Percentiles rank a stretch among this genome's conserved stretches.
phyloP scores from a whole-genome alignment of 2,113 vertebrate species.

The Pelmatolapia mariae region DNA sequence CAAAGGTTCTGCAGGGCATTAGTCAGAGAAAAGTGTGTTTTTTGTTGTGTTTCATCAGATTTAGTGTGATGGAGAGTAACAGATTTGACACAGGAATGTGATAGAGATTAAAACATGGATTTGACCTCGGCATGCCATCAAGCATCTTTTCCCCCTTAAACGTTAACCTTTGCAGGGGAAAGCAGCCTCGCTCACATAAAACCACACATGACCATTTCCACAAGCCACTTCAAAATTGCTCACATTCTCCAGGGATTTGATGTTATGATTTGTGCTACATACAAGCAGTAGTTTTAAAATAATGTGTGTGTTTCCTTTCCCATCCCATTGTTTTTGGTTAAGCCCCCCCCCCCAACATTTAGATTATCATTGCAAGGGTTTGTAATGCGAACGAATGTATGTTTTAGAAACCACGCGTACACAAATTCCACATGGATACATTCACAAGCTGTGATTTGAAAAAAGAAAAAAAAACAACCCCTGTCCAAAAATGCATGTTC shows the following conservation, averaged over 20 bases:
- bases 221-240: slow-evolving; percentile 33
- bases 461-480: background rate
- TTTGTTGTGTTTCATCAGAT: background rate
- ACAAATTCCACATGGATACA: slow-evolving; percentile 22
- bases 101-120: background rate
- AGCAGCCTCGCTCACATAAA: background rate
- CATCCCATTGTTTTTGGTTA: background rate
- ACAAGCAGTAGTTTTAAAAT: slow-evolving; percentile 5
- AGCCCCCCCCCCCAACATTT: background rate
- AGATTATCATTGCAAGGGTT: background rate
- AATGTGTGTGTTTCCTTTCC: background rate
- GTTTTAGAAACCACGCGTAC: slow-evolving; percentile 28
- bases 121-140: background rate
- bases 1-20: background rate
- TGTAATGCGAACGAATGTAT: background rate
- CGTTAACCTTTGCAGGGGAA: background rate
- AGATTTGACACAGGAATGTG: background rate
- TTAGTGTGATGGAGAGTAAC: background rate
- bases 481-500: slow-evolving; percentile 23
- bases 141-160: background rate
- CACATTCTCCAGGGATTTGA: slow-evolving; percentile 15
- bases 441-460: background rate
- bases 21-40: background rate
- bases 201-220: slow-evolving; percentile 47
- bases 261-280: background rate